A percentile compares a stretch with the other conserved stretches of the same genome.
These are phyloP conservation scores for Pantelozetes paolii DNA, from an alignment of 2,888 invertebrate species.

Conservation along the genomic window DNA sequence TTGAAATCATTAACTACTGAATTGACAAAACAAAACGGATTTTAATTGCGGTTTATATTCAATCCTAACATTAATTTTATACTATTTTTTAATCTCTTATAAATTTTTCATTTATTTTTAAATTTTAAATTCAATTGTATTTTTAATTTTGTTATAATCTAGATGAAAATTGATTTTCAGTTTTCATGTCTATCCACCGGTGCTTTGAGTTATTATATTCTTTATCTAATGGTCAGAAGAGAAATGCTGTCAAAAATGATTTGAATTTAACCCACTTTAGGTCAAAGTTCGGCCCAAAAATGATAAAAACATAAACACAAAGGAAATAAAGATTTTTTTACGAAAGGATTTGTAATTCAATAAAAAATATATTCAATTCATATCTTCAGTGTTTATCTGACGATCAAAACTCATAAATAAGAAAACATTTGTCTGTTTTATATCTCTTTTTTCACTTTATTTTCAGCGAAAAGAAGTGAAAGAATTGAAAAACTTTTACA, in stretches of 20 bases:
- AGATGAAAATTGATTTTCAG: neutral
- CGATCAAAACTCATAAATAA: neutral
- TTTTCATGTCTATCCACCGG: neutral
- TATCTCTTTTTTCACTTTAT: constrained; percentile 3
- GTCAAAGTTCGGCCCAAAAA: neutral
- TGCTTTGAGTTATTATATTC: constrained; percentile 6
- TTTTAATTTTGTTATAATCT: neutral
- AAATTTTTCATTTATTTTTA: neutral
- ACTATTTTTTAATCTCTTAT: neutral
- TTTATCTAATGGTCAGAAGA: neutral
- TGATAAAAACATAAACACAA: neutral
- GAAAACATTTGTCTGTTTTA: neutral
- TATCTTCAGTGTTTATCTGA: neutral
- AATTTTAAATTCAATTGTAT: neutral
- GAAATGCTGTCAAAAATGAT: neutral
- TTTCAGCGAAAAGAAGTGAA: neutral
- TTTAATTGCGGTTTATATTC: constrained; percentile 21
- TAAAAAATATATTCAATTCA: neutral
- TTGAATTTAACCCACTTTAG: neutral
- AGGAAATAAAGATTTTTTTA: neutral
- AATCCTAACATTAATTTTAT: neutral
- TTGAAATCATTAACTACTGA: neutral
- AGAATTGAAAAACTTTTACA: neutral
- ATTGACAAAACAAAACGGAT: neutral
- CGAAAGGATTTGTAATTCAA: neutral